Percentiles rank a stretch among this genome's conserved stretches.
Conservation (phyloP, 2,113 vertebrate genomes). For the Hystrix brachyura region DNA sequence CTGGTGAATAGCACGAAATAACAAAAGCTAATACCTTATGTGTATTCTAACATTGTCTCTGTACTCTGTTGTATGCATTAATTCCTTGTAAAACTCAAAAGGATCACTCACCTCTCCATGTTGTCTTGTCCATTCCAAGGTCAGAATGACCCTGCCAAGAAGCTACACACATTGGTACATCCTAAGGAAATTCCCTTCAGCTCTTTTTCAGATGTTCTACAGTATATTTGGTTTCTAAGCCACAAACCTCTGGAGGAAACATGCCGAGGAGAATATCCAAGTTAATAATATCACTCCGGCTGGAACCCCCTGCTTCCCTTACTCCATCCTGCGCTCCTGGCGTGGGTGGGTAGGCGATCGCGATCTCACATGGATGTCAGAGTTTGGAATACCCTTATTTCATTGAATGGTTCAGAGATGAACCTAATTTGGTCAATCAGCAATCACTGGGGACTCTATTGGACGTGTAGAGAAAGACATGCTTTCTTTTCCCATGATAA, state of each 20-base stretch:
- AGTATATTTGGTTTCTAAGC: neutral
- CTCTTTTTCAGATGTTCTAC: neutral
- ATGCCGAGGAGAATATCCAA: neutral
- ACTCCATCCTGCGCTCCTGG: neutral
- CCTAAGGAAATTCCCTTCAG: neutral
- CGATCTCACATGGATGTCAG: neutral
- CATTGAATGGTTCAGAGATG: neutral
- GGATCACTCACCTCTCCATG: neutral
- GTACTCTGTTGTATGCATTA: neutral
- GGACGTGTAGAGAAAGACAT: neutral
- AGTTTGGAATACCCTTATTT: neutral
- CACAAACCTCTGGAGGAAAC: neutral
- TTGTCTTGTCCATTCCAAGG: neutral
- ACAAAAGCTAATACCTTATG: neutral
- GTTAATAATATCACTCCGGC: neutral
- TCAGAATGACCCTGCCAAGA: neutral
- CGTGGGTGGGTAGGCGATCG: too few relatives aligned
- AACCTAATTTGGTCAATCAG: neutral
- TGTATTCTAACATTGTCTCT: neutral
- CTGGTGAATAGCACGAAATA: neutral
- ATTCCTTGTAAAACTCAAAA: neutral
- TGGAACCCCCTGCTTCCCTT: neutral
- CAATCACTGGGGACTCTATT: neutral
- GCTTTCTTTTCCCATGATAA: neutral
- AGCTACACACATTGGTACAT: neutral